Evolutionary conservation across 2,797 vertebrate species (phyloP), one percentile per base, ranked within the genome.

Genomic region (Chaenodraco wilsoni): DNA sequence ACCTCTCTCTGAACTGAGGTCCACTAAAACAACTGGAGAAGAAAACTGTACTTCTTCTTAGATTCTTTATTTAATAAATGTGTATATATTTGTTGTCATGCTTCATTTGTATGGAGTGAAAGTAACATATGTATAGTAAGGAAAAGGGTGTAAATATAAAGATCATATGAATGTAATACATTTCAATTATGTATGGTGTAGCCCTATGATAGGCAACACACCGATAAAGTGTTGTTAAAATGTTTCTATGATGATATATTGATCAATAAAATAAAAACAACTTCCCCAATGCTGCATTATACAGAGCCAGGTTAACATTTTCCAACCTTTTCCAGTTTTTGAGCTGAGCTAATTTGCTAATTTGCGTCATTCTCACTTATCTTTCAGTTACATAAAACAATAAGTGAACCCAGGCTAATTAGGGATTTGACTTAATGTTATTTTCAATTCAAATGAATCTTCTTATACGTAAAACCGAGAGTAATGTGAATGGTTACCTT

Each of bases 1-100:
- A 92, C 91, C 90, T 85, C 56, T 52, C 19, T 14, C 45, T 91
- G 91, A 93, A 93, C 93, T 84, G 3, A n/a, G 51, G 55, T 65
- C 60, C 50, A 70, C 50, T 60, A 13, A 63, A 66, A 54, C 52
- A 51, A 74, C 11, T 27, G 19, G 37, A 43, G 27, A 14, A 65
- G 27, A 68, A 74, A 55, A 23, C n/a, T 9, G 56, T 0, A n/a
- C 13, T 19, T 62, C 3, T 19, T 51, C 58, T 51, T 40, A 37
- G 4, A 57, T 50, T 58, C 23, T 49, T 37, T 23, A 41, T 52
- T 58, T n/a, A 4, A 66, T 17, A 11, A 1, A 19, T 17, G 50
- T 60, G 23, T 23, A 23, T 23, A 8, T 23, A 17, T 46, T 50
- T 21, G 3, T 45, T 23, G 5, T 16, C 5, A 48, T 14, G 46